phyloP scores from a whole-genome alignment of 1,140 invertebrate species.

The Littorina saxatilis region DNA sequence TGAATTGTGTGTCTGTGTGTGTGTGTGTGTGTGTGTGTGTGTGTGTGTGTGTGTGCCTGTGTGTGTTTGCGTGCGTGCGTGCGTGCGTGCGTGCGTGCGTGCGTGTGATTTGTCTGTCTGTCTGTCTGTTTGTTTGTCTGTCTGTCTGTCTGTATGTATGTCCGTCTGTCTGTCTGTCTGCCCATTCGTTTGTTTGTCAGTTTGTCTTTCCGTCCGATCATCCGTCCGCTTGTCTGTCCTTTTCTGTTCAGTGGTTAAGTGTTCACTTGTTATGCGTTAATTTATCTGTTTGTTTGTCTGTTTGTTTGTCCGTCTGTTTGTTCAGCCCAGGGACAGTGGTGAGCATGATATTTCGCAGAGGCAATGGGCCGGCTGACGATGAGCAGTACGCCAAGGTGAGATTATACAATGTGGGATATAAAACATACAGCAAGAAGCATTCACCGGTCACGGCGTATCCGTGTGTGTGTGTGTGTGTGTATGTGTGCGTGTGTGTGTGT shows the following conservation, averaged over 20 bases:
- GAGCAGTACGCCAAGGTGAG: no score
- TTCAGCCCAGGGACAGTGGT: not conserved
- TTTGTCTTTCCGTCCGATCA: not conserved
- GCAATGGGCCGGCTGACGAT: no score
- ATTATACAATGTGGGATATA: no score
- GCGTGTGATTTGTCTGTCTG: not conserved
- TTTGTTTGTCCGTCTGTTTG: not conserved
- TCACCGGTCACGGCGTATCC: not conserved
- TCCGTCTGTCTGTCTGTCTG: no score
- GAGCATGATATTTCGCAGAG: no score
- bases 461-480: not conserved
- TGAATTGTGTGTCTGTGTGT: not conserved
- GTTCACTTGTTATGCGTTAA: not conserved
- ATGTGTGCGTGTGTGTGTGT: not conserved
- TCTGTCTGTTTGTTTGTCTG: not conserved
- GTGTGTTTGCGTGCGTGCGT: not conserved
- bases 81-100: not conserved
- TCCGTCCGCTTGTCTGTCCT: not conserved
- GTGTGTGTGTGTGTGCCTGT: constrained; percentile 8
- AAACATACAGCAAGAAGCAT: no score
- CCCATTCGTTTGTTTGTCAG: not conserved
- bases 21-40: not conserved
- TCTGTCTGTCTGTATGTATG: no score
- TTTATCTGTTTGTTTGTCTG: not conserved
- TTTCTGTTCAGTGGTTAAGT: not conserved